Conservation (phyloP, 2,113 vertebrate genomes). For the Dolichallabes microphthalmus region DNA sequence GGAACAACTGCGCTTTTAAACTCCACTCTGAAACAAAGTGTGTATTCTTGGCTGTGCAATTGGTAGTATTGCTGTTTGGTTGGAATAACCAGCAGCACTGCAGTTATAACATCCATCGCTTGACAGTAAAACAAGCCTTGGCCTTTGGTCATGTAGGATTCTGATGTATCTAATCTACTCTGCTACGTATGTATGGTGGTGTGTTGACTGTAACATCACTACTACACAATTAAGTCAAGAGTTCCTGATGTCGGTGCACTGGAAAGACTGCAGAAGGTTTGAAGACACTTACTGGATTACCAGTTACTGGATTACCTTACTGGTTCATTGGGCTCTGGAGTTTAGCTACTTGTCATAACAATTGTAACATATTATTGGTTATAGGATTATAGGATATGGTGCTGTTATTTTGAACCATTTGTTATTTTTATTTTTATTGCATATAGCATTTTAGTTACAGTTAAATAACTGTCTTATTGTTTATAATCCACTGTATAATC, state of each 20-base stretch:
- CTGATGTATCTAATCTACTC: constrained; percentile 65
- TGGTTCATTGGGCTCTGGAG: constrained; percentile 54
- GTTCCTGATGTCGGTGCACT: constrained; percentile 58
- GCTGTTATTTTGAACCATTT: background rate
- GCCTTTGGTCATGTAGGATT: constrained; percentile 58
- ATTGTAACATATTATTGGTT: too few species aligned
- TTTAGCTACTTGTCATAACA: too few species aligned
- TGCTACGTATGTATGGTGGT: constrained; percentile 70
- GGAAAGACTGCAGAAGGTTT: constrained; percentile 9
- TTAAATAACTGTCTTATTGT: background rate
- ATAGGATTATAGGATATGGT: background rate
- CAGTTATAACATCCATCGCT: constrained; percentile 65
- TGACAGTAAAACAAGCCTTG: constrained; percentile 60
- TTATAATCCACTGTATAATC: background rate
- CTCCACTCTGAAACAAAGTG: background rate
- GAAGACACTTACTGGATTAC: constrained; percentile 42
- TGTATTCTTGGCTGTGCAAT: background rate
- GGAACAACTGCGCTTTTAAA: background rate
- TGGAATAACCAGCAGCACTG: constrained; percentile 70
- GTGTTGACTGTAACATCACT: constrained; percentile 70
- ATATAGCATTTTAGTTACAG: background rate
- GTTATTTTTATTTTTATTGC: background rate
- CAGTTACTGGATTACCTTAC: too few species aligned
- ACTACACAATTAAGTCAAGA: constrained; percentile 59
- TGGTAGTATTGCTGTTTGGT: constrained; percentile 63